Evolutionary conservation across 1,140 invertebrate species (phyloP), one percentile per base, ranked within the genome.

Genomic region (Macrobrachium rosenbergii): DNA sequence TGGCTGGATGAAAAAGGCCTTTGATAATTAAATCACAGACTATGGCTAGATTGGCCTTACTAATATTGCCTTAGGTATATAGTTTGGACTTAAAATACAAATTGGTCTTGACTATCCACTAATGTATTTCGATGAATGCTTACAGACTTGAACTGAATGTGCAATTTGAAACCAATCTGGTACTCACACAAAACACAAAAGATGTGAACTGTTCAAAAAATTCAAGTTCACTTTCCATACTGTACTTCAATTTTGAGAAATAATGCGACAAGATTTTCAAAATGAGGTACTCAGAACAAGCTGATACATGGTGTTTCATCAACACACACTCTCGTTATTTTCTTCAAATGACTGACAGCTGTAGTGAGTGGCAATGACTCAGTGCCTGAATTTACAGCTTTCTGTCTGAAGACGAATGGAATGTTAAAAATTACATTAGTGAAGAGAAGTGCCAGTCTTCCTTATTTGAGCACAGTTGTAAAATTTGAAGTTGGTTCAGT

Each of bases 11-110:
- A 58, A 79, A 28, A 85, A 85, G 76, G 76, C 83, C 83, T 28
- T 85, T 69, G 83, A 85, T 85, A 72, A 28, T 79, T 69, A 78
- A 52, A 85, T 85, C 76, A 79, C 76, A 85, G 83, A 85, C 83
- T 63, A 85, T 52, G 78, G 69, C 62, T 85, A 78, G 63, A 85
- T 79, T 72, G 83, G 76, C 83, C 83, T 79, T 69, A 52, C 19
- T 52, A 52, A 52, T 52, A 52, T 52, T 52, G 52, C 52, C 52
- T 52, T 52, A 52, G 52, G 52, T 52, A 52, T 52, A 52, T 52
- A 52, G 52, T 52, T 52, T 52, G 52, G 52, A 52, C 52, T 52
- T 52, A 72, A 72, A 72, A 72, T 72, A 43, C 69, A 72, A 52
- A 52, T 52, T 52, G 52, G 52, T 52, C 52, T 52, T 52, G 52